Evolutionary conservation across 2,797 vertebrate genomes (phyloP), one percentile per base, ranked within the genome.

Genomic region (Ibycter americanus): DNA sequence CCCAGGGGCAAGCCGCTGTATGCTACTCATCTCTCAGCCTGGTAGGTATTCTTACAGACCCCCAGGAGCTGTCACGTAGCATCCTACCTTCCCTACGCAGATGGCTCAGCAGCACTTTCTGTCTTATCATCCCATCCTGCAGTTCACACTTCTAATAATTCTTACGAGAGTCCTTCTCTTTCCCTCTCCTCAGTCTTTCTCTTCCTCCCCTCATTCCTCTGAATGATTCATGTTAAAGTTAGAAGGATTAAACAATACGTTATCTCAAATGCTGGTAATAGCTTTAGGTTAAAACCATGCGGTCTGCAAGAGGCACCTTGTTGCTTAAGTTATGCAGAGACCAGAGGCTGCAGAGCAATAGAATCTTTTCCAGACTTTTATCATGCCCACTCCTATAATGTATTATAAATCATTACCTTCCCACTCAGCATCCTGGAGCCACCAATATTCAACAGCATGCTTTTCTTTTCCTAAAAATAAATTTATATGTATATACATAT

Each of bases 161-260:
- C 71, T 82, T 93, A 52, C 0, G 12, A 96, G 66, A 97, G 32
- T 67, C 76, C 74, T 87, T 83, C 56, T 90, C 72, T 74, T 93
- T 86, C 52, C 32, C 49, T 88, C 56, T 55, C 59, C 49, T 80
- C 73, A 77, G 81, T 89, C 88, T 77, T 92, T 77, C 47, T 58
- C 78, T 65, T 73, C 66, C 78, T 94, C 72, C 62, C 63, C 36
- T 67, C 67, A 80, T 95, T 94, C 95, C 68, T 96, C 61, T 97
- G 95, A 97, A 97, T 97, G 97, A 97, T 98, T 97, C 91, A 96
- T 97, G 86, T 85, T 83, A 84, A 96, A 94, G 95, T 97, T 96
- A 95, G 90, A 95, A 96, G 94, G 90, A 97, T 96, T 98, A 97
- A 97, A 93, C 96, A 96, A 96, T 95, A 83, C 79, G 71, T 97